phyloP scores from a whole-genome alignment of 2,113 vertebrate species.

The Psilopsiagon aymara region DNA sequence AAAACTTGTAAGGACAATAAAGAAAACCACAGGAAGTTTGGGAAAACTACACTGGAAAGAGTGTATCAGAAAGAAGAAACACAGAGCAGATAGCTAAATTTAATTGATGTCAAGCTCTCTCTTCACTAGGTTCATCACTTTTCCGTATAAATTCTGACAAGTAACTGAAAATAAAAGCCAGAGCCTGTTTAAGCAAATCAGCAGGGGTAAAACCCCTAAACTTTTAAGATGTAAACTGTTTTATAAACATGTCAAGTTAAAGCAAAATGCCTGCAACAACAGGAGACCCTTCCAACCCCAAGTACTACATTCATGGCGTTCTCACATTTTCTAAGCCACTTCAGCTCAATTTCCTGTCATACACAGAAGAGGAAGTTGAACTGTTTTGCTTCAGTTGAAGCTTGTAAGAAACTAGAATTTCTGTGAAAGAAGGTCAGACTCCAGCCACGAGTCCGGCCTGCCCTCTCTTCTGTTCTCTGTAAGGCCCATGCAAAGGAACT shows the following conservation, averaged over 20 bases:
- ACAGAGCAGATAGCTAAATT: constrained; percentile 48
- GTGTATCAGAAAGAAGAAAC: constrained; percentile 23
- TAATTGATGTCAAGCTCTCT: constrained; percentile 64
- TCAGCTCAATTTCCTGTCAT: background rate
- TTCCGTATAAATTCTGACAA: constrained; percentile 54
- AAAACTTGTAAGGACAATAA: background rate
- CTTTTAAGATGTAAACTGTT: constrained; percentile 59
- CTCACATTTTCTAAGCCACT: background rate
- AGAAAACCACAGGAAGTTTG: constrained; percentile 37
- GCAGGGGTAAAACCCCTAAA: constrained; percentile 56
- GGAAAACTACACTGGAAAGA: constrained; percentile 3
- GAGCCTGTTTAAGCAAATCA: constrained; percentile 45
- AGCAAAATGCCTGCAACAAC: constrained; percentile 45
- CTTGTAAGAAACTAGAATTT: background rate
- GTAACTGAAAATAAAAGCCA: constrained; percentile 50
- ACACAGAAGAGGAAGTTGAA: background rate
- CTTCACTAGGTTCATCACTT: constrained; percentile 54
- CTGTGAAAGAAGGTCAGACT: background rate
- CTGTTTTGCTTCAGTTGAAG: background rate
- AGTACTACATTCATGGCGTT: background rate
- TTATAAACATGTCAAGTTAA: constrained; percentile 67
- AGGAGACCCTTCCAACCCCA: background rate
- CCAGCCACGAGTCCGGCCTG: background rate
- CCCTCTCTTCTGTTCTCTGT: background rate
- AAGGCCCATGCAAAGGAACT: background rate